Conservation (phyloP, 1,140 invertebrate species). For the Drosophila tristis region DNA sequence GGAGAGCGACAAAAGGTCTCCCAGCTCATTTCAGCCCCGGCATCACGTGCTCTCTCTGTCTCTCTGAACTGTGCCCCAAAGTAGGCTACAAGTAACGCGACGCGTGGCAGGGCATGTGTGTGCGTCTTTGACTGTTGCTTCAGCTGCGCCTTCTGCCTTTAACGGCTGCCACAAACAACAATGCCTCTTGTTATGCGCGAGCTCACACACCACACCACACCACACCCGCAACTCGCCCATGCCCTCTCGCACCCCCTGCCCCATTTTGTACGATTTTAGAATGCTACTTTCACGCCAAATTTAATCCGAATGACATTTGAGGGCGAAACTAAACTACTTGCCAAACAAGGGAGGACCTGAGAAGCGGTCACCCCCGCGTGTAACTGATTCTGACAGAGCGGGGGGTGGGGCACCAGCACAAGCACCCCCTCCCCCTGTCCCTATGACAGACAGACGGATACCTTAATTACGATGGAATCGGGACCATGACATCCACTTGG, state of each 20-base stretch:
- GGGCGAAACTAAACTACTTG: constrained; percentile 60
- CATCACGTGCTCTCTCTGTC: constrained; percentile 58
- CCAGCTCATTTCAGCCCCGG: constrained; percentile 24
- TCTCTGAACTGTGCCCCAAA: constrained; percentile 20
- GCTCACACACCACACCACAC: constrained; percentile 42
- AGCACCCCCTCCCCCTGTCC: too few relatives aligned
- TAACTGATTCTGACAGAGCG: not conserved
- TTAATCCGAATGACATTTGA: constrained; percentile 80
- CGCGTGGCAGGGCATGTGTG: not conserved
- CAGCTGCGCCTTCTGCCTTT: constrained; percentile 71
- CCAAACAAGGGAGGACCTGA: constrained; percentile 27
- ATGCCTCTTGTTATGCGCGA: constrained; percentile 68
- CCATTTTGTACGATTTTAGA: constrained; percentile 65
- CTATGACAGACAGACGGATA: too few relatives aligned
- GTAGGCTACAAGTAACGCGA: constrained; percentile 58
- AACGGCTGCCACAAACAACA: constrained; percentile 47
- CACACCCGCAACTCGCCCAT: not conserved
- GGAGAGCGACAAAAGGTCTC: constrained; percentile 9
- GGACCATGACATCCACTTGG: too few relatives aligned
- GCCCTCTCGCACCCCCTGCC: not conserved
- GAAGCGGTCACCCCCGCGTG: too few relatives aligned
- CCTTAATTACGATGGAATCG: too few relatives aligned
- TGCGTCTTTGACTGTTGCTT: constrained; percentile 67
- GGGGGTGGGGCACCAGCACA: too few relatives aligned
- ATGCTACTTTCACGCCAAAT: constrained; percentile 81